Evolutionary conservation across 2,888 invertebrate species (phyloP), one percentile per base, ranked within the genome.

Genomic region (Erebia epiphron): DNA sequence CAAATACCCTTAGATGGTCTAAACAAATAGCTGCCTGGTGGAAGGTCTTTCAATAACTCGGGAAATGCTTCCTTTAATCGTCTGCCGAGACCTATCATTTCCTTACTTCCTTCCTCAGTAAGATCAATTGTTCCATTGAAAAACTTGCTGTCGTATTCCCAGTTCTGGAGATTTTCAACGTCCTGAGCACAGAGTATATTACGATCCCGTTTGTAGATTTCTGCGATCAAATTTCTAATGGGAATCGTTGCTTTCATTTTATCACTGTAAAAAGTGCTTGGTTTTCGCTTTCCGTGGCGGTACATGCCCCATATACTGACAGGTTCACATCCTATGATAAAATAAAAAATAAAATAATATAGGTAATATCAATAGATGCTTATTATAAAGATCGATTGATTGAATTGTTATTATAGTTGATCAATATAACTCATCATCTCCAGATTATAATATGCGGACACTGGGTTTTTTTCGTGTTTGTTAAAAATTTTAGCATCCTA

Each of bases 51-150:
- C 63, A 92, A 86, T 69, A 97, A 78, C 73, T 80, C 79, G 14
- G 90, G 83, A 68, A 87, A 91, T 9, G 87, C 84, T 74, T 87
- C 80, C 77, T 83, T 88, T 18, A 92, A 73, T 69, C 92, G 86
- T 67, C 79, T 82, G 8, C 86, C 97, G n/a, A 97, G 90, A 65
- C 95, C 94, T 75, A 92, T 91, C 77, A 96, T 84, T 84, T 97
- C 97, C 77, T 95, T 93, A 81, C 90, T 89, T 26, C 95, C 95
- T 76, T 91, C 90, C 43, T 85, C 80, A 2, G 86, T 83, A 63
- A 92, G 83, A 72, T 85, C 80, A 26, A 76, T 77, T 49, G 79
- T 75, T 61, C 86, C 81, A 64, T 83, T 82, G 60, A 90, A 87
- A 73, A 89, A 79, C 52, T 83, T 80, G 1, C 74, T 76, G 71